phyloP scores from a whole-genome alignment of 2,113 vertebrate genomes.

The Butorides virescens region DNA sequence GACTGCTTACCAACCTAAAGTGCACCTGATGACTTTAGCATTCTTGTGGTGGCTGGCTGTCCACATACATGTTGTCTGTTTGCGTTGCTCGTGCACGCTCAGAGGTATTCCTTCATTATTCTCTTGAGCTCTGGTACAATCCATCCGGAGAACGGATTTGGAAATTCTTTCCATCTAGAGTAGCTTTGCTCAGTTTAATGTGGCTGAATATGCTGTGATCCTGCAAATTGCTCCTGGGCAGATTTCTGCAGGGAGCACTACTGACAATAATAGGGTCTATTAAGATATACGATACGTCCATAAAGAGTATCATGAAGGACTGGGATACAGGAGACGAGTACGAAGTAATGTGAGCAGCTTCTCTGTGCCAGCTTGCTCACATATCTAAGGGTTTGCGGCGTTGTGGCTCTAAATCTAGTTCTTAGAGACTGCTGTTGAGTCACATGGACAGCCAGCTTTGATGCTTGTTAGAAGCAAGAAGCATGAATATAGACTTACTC shows the following conservation, averaged over 20 bases:
- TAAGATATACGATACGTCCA: background rate
- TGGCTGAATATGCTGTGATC: background rate
- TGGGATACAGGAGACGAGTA: background rate
- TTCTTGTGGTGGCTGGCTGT: background rate
- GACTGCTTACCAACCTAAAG: background rate
- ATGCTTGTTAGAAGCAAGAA: constrained; percentile 32
- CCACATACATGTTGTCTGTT: accelerated
- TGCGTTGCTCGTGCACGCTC: background rate
- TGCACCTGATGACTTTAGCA: background rate
- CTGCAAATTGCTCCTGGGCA: background rate
- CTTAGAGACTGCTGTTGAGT: background rate
- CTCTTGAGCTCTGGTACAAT: background rate
- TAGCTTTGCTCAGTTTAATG: background rate
- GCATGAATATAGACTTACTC: constrained; percentile 21
- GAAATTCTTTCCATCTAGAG: background rate
- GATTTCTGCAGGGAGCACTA: background rate
- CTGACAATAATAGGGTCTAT: background rate
- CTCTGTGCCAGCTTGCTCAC: background rate
- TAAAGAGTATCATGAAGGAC: background rate
- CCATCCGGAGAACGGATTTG: accelerated
- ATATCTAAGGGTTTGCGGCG: background rate
- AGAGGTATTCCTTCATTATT: background rate
- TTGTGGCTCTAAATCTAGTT: background rate
- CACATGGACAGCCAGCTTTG: background rate
- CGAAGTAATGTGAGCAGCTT: background rate